Conservation (phyloP, 2,113 vertebrate species). For the Ptilonorhynchus violaceus region DNA sequence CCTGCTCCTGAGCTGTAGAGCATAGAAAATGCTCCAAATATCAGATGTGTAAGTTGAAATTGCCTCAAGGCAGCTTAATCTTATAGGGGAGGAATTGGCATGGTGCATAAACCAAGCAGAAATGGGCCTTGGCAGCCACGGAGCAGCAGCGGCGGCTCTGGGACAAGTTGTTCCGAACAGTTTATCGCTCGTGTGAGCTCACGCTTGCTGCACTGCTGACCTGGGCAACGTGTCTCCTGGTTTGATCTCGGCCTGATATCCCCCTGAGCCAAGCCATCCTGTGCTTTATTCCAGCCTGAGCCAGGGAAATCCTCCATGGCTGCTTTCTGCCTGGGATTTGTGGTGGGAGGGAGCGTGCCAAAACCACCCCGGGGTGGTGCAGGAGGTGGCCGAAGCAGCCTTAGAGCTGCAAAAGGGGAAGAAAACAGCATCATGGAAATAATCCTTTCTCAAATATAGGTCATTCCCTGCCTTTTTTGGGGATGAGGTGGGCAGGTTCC, state of each 20-base stretch:
- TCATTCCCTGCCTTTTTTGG: not conserved
- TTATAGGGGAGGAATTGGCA: constrained; percentile 19
- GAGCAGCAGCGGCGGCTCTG: not conserved
- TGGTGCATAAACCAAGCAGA: constrained; percentile 53
- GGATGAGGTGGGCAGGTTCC: not conserved
- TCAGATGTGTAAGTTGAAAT: constrained; percentile 1
- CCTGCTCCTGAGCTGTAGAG: not conserved
- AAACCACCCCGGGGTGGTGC: rapidly evolving
- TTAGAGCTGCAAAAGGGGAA: not conserved
- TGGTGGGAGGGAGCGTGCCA: rapidly evolving
- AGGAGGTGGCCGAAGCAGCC: not conserved
- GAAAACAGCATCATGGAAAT: not conserved
- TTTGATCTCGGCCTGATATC: not conserved
- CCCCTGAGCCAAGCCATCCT: not conserved
- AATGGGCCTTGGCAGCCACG: constrained; percentile 32
- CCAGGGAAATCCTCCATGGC: not conserved
- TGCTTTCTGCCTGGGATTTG: not conserved
- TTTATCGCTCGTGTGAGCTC: constrained; percentile 4
- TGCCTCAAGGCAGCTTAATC: constrained; percentile 39
- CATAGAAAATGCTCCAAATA: constrained; percentile 11
- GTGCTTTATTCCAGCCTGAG: not conserved
- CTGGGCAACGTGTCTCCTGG: not conserved
- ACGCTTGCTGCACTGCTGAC: not conserved
- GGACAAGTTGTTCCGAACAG: constrained; percentile 35
- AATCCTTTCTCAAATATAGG: not conserved